Evolutionary conservation across 64 coral and sea anemone species (phyloP).

Genomic region (Actinia tenebrosa): DNA sequence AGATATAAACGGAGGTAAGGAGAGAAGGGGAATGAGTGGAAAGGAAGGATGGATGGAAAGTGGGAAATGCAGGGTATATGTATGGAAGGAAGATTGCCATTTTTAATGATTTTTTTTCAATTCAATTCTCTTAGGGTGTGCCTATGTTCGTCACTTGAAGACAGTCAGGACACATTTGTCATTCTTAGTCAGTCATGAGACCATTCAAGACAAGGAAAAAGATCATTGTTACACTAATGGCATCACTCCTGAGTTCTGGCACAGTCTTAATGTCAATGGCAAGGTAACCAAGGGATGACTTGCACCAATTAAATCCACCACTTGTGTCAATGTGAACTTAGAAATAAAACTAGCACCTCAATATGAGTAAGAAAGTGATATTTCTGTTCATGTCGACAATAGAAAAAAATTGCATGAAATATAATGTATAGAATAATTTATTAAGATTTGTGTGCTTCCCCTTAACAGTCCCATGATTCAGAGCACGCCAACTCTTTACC

Average conservation of each 20-base stretch:
- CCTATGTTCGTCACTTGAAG: conserved; percentile 84
- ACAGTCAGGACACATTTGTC: conserved; percentile 83
- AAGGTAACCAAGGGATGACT: conserved; percentile 30
- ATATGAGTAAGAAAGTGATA: too few species aligned
- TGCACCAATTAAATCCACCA: too few species aligned
- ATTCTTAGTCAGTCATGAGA: conserved; percentile 57
- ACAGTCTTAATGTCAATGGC: conserved; percentile 51
- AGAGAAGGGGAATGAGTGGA: too few species aligned
- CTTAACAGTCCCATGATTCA: too few species aligned
- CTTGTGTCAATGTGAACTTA: too few species aligned
- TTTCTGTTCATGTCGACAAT: too few species aligned
- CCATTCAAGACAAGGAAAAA: conserved; percentile 28
- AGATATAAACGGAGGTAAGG: too few species aligned
- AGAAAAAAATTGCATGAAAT: too few species aligned
- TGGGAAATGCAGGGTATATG: not conserved
- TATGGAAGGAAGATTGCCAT: not conserved
- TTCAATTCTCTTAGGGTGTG: conserved; percentile 38
- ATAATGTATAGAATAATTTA: too few species aligned
- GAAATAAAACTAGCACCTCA: too few species aligned
- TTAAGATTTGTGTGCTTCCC: too few species aligned
- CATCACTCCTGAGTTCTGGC: conserved; percentile 66
- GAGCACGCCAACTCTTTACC: too few species aligned
- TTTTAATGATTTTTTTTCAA: not conserved
- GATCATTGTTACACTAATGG: conserved; percentile 34
- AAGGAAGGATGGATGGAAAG: not conserved